Percentiles rank a stretch among this genome's conserved stretches.
Conservation (phyloP, 2,797 vertebrate species). For the Manis javanica region DNA sequence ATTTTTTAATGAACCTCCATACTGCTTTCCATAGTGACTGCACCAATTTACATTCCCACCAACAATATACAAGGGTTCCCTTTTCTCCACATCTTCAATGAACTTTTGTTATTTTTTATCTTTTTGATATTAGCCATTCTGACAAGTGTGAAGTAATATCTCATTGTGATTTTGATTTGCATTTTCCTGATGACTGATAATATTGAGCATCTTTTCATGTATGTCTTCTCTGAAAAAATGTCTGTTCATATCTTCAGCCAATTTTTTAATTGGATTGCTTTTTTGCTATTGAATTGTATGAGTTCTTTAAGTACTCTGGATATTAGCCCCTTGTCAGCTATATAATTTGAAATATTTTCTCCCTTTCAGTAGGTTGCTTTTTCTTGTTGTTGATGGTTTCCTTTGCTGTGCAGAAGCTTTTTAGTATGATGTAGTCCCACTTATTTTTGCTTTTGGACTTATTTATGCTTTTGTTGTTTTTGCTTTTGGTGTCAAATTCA, state of each 20-base stretch:
- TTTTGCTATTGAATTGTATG: not conserved
- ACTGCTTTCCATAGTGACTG: not conserved
- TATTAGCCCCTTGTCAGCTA: not conserved
- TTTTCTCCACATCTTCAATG: no score
- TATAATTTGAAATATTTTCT: not conserved
- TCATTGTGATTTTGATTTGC: not conserved
- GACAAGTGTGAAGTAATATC: not conserved
- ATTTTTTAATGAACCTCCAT: not conserved
- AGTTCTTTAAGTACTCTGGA: not conserved
- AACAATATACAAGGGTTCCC: not conserved
- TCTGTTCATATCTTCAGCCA: not conserved
- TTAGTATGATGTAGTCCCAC: not conserved
- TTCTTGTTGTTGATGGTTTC: not conserved
- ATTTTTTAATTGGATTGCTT: not conserved
- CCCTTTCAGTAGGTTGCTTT: not conserved
- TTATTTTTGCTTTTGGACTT: not conserved
- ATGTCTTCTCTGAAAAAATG: not conserved
- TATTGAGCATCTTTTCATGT: not conserved
- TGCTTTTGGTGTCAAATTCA: not conserved
- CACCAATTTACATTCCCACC: not conserved
- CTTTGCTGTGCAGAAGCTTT: not conserved
- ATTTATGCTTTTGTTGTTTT: not conserved
- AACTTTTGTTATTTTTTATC: not conserved
- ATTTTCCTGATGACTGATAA: not conserved
- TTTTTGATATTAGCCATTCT: not conserved